Percentiles rank a stretch among this genome's conserved stretches.
Conservation (phyloP, 2,113 vertebrate species). For the Petromus typicus region DNA sequence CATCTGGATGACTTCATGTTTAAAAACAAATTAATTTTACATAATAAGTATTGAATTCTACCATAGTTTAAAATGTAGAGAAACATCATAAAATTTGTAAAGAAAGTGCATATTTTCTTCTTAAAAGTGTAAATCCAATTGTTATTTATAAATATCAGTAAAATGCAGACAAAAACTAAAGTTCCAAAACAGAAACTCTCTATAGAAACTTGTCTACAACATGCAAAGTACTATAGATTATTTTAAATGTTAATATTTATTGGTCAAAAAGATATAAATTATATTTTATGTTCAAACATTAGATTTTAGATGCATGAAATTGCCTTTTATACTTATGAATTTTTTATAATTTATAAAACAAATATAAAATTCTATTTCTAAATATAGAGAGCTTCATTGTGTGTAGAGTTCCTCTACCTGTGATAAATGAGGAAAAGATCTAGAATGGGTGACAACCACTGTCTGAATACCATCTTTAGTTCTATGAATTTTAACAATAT, state of each 20-base stretch:
- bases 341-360: background rate
- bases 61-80: background rate
- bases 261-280: background rate
- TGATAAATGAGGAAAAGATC: background rate
- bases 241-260: slow-evolving; percentile 19
- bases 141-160: background rate
- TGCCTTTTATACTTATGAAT: background rate
- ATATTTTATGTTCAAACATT: background rate
- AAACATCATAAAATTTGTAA: background rate
- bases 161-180: background rate
- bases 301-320: background rate
- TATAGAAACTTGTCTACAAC: background rate
- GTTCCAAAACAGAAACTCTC: background rate
- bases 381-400: background rate
- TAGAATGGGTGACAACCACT: background rate
- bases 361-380: background rate
- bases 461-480: background rate
- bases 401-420: background rate
- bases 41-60: background rate
- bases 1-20: background rate
- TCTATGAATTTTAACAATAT: background rate
- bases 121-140: background rate
- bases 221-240: background rate
- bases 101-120: background rate
- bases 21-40: slow-evolving; percentile 3